Conservation (phyloP, 2,888 invertebrate genomes). For the Polydesmus complanatus region DNA sequence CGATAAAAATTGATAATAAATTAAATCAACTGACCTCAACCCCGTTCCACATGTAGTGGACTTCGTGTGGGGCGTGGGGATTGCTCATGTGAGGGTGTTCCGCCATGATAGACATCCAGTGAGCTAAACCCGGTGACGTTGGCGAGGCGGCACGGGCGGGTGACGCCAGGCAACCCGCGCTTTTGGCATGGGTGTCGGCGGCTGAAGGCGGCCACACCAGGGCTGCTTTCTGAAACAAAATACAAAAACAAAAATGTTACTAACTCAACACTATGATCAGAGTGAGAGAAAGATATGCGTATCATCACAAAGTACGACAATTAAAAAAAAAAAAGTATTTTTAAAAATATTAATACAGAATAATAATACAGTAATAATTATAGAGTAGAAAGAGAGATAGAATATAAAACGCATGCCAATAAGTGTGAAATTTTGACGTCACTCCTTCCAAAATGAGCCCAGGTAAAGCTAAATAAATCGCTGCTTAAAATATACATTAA, state of each 20-base stretch:
- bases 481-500: no score
- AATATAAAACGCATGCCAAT: no score
- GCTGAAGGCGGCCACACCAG: slow-evolving; percentile 49
- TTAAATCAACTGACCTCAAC: slow-evolving; percentile 28
- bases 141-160: slow-evolving; percentile 21
- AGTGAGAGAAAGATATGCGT: no score
- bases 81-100: slow-evolving; percentile 65
- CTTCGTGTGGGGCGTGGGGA: slow-evolving; percentile 42
- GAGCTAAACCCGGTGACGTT: slow-evolving; percentile 46
- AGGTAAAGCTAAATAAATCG: no score
- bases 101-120: slow-evolving; percentile 96
- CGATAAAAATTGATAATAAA: no score
- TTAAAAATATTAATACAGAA: not conserved
- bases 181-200: slow-evolving; percentile 35
- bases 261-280: not conserved
- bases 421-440: no score
- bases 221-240: slow-evolving; percentile 37
- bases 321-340: not conserved
- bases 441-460: no score
- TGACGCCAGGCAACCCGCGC: slow-evolving; percentile 25
- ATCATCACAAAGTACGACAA: no score
- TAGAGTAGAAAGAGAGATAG: no score
- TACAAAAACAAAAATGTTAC: not conserved
- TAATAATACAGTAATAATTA: no score
- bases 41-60: slow-evolving; percentile 49